These are phyloP conservation scores for Aradophagus sp. DNA, from an alignment of 1,140 invertebrate species.

Conservation along the genomic window DNA sequence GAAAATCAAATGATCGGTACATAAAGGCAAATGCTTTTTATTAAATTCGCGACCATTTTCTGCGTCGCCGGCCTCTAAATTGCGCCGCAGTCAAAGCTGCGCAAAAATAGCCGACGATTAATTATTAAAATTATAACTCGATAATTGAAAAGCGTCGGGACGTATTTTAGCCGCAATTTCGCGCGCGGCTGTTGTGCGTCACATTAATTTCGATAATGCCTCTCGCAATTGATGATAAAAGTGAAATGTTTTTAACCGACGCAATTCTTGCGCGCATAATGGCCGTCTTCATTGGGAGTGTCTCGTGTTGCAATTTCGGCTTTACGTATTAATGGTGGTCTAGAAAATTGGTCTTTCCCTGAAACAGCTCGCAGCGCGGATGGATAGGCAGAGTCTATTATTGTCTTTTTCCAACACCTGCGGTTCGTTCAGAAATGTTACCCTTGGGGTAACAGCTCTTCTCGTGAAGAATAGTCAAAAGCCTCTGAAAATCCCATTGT, in stretches of 20 bases:
- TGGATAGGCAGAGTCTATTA: slow-evolving; percentile 49
- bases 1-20: slow-evolving; percentile 6
- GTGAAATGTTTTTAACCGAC: slow-evolving; percentile 1
- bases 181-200: neutral
- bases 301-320: slow-evolving; percentile 35
- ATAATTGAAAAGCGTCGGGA: slow-evolving; percentile 32
- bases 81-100: slow-evolving; percentile 3
- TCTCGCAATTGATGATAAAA: slow-evolving; percentile 9
- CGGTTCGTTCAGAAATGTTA: slow-evolving; percentile 54
- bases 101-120: slow-evolving; percentile 5
- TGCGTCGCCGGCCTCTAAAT: slow-evolving; percentile 1
- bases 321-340: slow-evolving; percentile 44
- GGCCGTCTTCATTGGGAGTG: slow-evolving; percentile 29
- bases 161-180: too few species aligned
- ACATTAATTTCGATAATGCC: slow-evolving; percentile 14
- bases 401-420: slow-evolving; percentile 59
- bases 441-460: slow-evolving; percentile 49
- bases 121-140: slow-evolving; percentile 20
- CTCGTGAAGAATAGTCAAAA: slow-evolving; percentile 56
- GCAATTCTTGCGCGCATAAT: slow-evolving; percentile 24
- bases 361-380: slow-evolving; percentile 42
- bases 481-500: slow-evolving; percentile 50
- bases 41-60: slow-evolving; percentile 6
- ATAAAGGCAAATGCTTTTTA: slow-evolving; percentile 4
- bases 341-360: slow-evolving; percentile 44